Percentiles rank a stretch among this genome's conserved stretches.
These are phyloP conservation scores for Yponomeuta sedellus DNA, from an alignment of 2,888 invertebrate species.

Conservation along the genomic window DNA sequence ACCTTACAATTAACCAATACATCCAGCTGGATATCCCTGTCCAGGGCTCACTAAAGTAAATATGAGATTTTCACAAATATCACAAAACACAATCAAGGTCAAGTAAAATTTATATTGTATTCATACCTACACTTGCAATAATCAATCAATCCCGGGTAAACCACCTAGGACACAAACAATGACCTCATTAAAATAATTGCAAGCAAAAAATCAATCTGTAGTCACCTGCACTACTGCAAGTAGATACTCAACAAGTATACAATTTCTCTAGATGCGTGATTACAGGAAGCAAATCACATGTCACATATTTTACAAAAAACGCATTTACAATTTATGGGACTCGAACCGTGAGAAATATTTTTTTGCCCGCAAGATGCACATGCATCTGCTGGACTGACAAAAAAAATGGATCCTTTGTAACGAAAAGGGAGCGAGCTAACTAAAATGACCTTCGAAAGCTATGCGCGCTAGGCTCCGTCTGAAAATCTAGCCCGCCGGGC, in stretches of 20 bases:
- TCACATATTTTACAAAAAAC: conserved; percentile 32
- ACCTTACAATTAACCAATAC: neutral
- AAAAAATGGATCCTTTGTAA: neutral
- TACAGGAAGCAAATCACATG: conserved; percentile 13
- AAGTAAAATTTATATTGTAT: neutral
- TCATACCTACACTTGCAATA: neutral
- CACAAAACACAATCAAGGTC: neutral
- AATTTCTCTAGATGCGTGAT: neutral
- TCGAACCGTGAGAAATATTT: conserved; percentile 60
- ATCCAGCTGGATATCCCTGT: neutral
- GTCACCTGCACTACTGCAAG: neutral
- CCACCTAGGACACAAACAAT: neutral
- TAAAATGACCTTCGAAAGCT: conserved; percentile 37
- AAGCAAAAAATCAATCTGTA: neutral
- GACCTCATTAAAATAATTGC: neutral
- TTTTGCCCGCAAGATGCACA: conserved; percentile 43
- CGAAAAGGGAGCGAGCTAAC: neutral
- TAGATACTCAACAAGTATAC: neutral
- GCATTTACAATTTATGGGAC: conserved; percentile 37
- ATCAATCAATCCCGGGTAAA: neutral
- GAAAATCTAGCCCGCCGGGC: conserved; percentile 27
- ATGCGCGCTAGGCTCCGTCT: neutral
- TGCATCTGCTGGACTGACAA: conserved; percentile 37
- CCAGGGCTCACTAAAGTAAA: neutral
- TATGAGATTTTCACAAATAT: neutral